These are phyloP conservation scores for Allobates femoralis DNA, from an alignment of 2,797 vertebrate species.

Conservation along the genomic window DNA sequence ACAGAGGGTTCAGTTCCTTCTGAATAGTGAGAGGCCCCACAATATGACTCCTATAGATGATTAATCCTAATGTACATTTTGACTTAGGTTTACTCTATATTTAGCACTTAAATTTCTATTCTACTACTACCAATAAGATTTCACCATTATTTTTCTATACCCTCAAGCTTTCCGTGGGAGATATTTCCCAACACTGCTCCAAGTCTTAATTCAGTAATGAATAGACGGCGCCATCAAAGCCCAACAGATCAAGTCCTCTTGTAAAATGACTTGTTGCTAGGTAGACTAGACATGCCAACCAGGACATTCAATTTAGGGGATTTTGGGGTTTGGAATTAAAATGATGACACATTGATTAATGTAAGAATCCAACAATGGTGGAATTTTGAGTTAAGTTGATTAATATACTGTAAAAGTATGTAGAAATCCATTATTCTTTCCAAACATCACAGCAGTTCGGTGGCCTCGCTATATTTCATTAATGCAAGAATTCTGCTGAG, in stretches of 20 bases:
- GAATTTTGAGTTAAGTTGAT: conserved; percentile 36
- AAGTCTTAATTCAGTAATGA: not conserved
- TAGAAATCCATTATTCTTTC: conserved; percentile 42
- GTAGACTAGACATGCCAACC: not conserved
- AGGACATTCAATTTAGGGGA: conserved; percentile 28
- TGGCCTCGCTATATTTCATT: conserved; percentile 43
- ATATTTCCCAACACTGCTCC: not conserved
- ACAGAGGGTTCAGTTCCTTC: not conserved
- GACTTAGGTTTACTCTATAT: not conserved
- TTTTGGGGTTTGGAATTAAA: conserved; percentile 33
- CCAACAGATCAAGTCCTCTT: not conserved
- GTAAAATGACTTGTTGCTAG: conserved; percentile 39
- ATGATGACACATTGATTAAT: conserved; percentile 48
- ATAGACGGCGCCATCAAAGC: not conserved
- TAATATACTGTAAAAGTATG: conserved; percentile 45
- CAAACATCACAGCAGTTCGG: not conserved
- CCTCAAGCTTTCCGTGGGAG: not conserved
- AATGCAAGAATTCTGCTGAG: conserved; percentile 57
- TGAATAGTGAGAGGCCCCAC: no score
- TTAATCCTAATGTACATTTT: not conserved
- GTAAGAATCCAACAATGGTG: conserved; percentile 14
- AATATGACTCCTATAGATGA: not conserved
- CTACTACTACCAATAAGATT: not conserved
- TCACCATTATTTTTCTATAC: not conserved
- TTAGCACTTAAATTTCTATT: not conserved